Percentiles rank a stretch among this genome's conserved stretches.
phyloP scores from a whole-genome alignment of 2,797 vertebrate species.

The Syngnathus rostellatus region DNA sequence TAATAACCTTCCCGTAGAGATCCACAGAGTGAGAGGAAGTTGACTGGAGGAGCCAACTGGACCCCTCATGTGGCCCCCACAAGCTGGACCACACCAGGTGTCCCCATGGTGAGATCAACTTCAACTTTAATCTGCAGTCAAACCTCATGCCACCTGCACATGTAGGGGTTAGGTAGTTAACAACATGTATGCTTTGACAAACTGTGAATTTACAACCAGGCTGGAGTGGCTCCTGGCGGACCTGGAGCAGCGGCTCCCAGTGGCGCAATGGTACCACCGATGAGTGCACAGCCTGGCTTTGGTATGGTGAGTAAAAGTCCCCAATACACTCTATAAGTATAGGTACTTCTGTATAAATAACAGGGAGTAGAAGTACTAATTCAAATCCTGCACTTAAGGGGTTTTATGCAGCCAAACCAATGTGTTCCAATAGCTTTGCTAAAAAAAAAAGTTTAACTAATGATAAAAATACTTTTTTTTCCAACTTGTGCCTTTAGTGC shows the following conservation, averaged over 20 bases:
- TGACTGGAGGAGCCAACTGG: constrained; percentile 97
- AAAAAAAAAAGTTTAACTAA: too few species aligned
- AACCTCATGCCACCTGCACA: not conserved
- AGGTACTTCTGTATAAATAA: too few species aligned
- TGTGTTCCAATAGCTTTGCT: too few species aligned
- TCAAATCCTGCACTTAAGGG: not conserved
- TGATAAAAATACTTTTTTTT: too few species aligned
- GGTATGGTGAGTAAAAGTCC: constrained; percentile 76
- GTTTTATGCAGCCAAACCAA: too few species aligned
- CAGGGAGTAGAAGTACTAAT: not conserved
- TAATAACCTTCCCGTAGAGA: constrained; percentile 66
- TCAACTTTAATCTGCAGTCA: not conserved
- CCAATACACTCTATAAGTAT: not conserved
- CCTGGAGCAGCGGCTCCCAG: constrained; percentile 69
- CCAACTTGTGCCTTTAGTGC: too few species aligned
- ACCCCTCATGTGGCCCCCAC: constrained; percentile 89
- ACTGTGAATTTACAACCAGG: constrained; percentile 39
- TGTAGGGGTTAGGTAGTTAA: not conserved
- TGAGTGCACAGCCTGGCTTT: constrained; percentile 76
- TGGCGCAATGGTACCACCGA: constrained; percentile 59
- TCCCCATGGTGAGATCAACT: constrained; percentile 74
- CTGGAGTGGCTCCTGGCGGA: constrained; percentile 50
- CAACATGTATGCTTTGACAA: not conserved
- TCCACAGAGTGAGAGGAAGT: constrained; percentile 87
- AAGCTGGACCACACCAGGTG: constrained; percentile 81